Conservation (phyloP, 2,888 invertebrate genomes). For the Corbicula japonica region DNA sequence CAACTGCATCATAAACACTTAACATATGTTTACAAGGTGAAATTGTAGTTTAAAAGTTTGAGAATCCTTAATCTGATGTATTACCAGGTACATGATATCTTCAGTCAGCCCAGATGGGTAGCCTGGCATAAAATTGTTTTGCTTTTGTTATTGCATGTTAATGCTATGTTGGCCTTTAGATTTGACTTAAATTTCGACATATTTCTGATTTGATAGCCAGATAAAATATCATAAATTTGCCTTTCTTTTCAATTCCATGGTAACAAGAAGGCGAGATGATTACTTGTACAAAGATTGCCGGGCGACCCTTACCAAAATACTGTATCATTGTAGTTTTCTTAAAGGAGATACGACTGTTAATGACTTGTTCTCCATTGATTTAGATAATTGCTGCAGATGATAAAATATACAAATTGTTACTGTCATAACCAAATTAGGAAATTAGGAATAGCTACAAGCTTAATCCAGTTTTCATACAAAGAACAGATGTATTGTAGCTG, state of each 20-base stretch:
- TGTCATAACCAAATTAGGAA: constrained; percentile 23
- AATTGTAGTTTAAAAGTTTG: too few species aligned
- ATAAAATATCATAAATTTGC: constrained; percentile 23
- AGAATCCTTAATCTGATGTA: too few species aligned
- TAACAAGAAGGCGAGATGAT: constrained; percentile 5
- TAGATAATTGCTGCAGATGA: constrained; percentile 8
- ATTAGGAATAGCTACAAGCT: too few species aligned
- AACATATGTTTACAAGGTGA: too few species aligned
- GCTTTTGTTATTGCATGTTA: too few species aligned
- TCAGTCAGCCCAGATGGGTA: too few species aligned
- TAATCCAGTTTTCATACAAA: too few species aligned
- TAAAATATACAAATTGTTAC: constrained; percentile 10
- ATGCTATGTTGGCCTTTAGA: too few species aligned
- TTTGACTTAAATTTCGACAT: constrained; percentile 4
- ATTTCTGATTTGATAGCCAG: constrained; percentile 12
- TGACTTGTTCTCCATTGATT: background rate
- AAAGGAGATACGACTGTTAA: background rate
- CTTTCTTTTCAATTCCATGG: constrained; percentile 16
- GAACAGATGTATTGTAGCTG: too few species aligned
- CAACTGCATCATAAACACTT: too few species aligned
- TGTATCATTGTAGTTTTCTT: background rate
- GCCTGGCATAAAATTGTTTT: too few species aligned
- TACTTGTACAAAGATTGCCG: constrained; percentile 6
- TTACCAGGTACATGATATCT: too few species aligned
- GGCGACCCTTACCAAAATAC: background rate